Conservation (phyloP, 2,888 invertebrate species). For the Pollenia angustigena region DNA sequence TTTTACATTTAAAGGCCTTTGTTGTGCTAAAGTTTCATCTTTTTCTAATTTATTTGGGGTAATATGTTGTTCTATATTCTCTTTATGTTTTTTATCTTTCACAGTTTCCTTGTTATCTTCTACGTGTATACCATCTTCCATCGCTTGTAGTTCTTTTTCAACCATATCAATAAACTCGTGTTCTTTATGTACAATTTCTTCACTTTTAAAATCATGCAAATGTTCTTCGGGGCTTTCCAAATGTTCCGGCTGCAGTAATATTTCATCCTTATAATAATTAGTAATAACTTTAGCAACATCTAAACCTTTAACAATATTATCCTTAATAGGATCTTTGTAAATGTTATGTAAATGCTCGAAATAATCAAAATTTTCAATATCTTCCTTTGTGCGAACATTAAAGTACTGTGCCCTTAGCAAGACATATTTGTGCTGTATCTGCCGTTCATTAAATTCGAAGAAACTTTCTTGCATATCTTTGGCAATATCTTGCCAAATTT, state of each 20-base stretch:
- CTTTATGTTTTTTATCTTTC: conserved; percentile 3
- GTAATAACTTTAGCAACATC: background rate
- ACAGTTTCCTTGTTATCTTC: conserved; percentile 27
- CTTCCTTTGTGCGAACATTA: conserved; percentile 54
- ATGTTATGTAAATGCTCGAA: conserved; percentile 74
- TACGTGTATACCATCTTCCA: conserved; percentile 49
- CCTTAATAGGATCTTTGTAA: conserved; percentile 67
- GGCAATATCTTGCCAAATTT: conserved; percentile 73
- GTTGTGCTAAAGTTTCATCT: background rate
- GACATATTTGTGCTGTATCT: conserved; percentile 72
- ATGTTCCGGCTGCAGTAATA: conserved; percentile 19
- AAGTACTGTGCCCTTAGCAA: conserved; percentile 73
- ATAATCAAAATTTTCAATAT: conserved; percentile 74
- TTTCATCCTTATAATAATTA: conserved; percentile 53
- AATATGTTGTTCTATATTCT: background rate
- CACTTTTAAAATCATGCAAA: conserved; percentile 49
- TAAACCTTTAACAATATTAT: conserved; percentile 46
- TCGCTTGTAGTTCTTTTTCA: conserved; percentile 72
- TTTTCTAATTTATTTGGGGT: background rate
- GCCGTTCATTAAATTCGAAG: conserved; percentile 71
- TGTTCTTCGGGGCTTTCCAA: background rate
- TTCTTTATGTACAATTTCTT: conserved; percentile 74
- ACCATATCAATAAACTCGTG: conserved; percentile 74
- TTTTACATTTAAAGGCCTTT: background rate
- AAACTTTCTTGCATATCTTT: conserved; percentile 75